A percentile compares a stretch with the other conserved stretches of the same genome.
These are phyloP conservation scores for Lepetodrilus schrolli DNA, from an alignment of 2,888 invertebrate species.

Conservation along the genomic window DNA sequence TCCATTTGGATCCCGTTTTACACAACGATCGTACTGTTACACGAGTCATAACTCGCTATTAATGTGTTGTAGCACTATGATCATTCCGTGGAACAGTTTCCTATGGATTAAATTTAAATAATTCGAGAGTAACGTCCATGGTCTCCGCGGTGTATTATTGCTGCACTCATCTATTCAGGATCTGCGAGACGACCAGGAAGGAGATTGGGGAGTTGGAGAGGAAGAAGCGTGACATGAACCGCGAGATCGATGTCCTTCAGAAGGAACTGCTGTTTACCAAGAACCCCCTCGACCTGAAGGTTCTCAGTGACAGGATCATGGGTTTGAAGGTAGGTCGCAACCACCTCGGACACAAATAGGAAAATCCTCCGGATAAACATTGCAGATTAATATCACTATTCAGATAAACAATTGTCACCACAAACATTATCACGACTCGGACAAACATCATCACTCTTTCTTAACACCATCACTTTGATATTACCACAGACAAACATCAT, in stretches of 20 bases:
- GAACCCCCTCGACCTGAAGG: conserved; percentile 60
- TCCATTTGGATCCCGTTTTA: too few species aligned
- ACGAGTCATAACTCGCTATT: too few species aligned
- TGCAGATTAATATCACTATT: too few species aligned
- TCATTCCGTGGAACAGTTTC: too few species aligned
- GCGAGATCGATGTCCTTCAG: conserved; percentile 62
- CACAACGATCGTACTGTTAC: too few species aligned
- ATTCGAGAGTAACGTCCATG: neutral
- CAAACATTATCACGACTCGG: too few species aligned
- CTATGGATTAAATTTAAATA: neutral
- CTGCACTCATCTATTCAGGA: conserved; percentile 55
- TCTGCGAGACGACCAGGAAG: conserved; percentile 67
- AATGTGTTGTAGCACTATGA: neutral
- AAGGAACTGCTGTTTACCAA: conserved; percentile 62
- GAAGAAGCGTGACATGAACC: conserved; percentile 61
- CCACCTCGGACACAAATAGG: too few species aligned
- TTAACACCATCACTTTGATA: too few species aligned
- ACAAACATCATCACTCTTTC: neutral
- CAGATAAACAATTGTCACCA: too few species aligned
- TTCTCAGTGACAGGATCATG: conserved; percentile 63
- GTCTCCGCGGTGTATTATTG: neutral
- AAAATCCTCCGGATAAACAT: too few species aligned
- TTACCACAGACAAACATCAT: too few species aligned
- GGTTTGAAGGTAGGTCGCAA: conserved; percentile 52
- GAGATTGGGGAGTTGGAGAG: conserved; percentile 66